Conservation (phyloP, 1,140 invertebrate species). For the Caerostris extrusa region DNA sequence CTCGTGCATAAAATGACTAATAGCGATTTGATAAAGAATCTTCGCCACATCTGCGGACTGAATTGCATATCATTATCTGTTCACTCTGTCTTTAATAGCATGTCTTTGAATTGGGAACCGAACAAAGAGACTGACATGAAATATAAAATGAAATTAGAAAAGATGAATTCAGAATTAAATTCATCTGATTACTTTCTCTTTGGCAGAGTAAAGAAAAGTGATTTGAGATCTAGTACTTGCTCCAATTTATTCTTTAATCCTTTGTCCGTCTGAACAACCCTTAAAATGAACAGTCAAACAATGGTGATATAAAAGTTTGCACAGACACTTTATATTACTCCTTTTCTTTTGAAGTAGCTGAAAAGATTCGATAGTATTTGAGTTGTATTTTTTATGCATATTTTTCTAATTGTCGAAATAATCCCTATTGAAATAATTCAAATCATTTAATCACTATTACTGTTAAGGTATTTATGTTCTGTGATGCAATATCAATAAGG, state of each 20-base stretch:
- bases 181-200: not conserved
- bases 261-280: too few species aligned
- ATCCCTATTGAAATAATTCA: too few species aligned
- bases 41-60: not conserved
- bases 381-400: too few species aligned
- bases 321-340: too few species aligned
- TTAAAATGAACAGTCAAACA: too few species aligned
- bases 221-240: not conserved
- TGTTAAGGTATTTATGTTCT: too few species aligned
- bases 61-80: constrained; percentile 10
- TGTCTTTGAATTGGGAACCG: not conserved
- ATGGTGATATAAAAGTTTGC: too few species aligned
- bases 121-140: not conserved
- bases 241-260: not conserved
- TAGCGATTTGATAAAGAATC: not conserved
- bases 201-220: not conserved
- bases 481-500: too few species aligned
- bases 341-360: too few species aligned
- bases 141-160: not conserved
- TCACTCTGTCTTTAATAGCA: not conserved
- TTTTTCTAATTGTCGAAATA: too few species aligned
- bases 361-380: too few species aligned
- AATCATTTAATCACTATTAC: too few species aligned
- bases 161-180: not conserved
- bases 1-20: not conserved